These are phyloP conservation scores for Cistogaster globosa DNA, from an alignment of 2,888 invertebrate species.

Conservation along the genomic window DNA sequence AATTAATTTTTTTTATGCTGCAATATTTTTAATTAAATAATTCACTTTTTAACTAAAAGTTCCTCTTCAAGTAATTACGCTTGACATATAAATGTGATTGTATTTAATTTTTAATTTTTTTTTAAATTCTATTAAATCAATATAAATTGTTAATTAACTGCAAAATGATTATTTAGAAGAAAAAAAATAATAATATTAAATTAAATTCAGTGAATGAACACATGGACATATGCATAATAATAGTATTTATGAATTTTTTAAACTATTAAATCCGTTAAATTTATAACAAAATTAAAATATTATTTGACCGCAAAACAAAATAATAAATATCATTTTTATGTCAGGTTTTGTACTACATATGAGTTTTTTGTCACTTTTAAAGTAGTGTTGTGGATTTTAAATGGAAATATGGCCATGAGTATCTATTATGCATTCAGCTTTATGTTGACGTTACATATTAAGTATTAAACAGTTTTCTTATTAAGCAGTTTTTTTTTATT, in stretches of 20 bases:
- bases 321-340: constrained; percentile 46
- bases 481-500: too few relatives aligned
- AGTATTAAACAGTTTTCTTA: too few relatives aligned
- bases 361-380: neutral
- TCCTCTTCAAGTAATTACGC: neutral
- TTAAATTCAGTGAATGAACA: constrained; percentile 40
- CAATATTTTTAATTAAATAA: neutral
- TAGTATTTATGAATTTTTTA: neutral
- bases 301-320: constrained; percentile 51
- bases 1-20: too few relatives aligned
- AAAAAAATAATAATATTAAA: constrained; percentile 2
- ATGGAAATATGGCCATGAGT: too few relatives aligned
- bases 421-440: too few relatives aligned
- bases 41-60: neutral
- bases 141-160: constrained; percentile 46
- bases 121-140: constrained; percentile 37
- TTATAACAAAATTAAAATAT: constrained; percentile 27
- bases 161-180: constrained; percentile 1
- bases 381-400: constrained; percentile 2
- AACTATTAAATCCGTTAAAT: constrained; percentile 20
- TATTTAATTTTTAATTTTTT: constrained; percentile 17
- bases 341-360: constrained; percentile 2
- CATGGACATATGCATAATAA: too few relatives aligned
- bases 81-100: neutral
- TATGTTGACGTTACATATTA: too few relatives aligned